phyloP scores from a whole-genome alignment of 2,888 invertebrate genomes.

The Automeris io region DNA sequence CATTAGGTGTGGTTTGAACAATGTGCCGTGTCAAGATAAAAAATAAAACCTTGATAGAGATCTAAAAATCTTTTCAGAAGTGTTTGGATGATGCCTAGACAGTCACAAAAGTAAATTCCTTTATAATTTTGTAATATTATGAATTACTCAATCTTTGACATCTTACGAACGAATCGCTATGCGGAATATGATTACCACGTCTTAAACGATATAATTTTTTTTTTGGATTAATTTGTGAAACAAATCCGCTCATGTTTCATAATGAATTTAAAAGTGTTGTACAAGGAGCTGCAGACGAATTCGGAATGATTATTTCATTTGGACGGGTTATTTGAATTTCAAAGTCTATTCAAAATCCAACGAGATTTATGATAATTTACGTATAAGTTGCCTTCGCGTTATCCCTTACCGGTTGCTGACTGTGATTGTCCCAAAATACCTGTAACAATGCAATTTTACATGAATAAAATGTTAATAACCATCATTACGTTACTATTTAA shows the following conservation, averaged over 20 bases:
- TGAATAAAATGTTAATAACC: too few species aligned
- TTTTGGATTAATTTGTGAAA: neutral
- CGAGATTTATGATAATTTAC: constrained; percentile 50
- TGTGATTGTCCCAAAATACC: constrained; percentile 66
- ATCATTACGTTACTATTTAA: too few species aligned
- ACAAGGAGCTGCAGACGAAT: constrained; percentile 23
- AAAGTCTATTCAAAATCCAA: constrained; percentile 45
- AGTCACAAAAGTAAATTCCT: too few species aligned
- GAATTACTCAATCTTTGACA: too few species aligned
- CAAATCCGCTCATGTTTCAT: constrained; percentile 1
- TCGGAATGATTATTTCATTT: constrained; percentile 25
- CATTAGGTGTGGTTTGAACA: too few species aligned
- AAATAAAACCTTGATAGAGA: too few species aligned
- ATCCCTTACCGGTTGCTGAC: constrained; percentile 44
- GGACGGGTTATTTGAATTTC: constrained; percentile 43
- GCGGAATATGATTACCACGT: neutral
- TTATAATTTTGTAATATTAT: too few species aligned
- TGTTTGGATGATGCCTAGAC: too few species aligned
- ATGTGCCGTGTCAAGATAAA: too few species aligned
- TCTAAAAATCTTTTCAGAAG: too few species aligned
- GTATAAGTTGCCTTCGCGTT: constrained; percentile 25
- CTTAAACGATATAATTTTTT: too few species aligned
- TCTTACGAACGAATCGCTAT: too few species aligned
- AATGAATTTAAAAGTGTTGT: constrained; percentile 17
- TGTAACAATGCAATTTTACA: constrained; percentile 40